Percentiles rank a stretch among this genome's conserved stretches.
phyloP scores from a whole-genome alignment of 2,113 vertebrate genomes.

The Prunella fulvescens region DNA sequence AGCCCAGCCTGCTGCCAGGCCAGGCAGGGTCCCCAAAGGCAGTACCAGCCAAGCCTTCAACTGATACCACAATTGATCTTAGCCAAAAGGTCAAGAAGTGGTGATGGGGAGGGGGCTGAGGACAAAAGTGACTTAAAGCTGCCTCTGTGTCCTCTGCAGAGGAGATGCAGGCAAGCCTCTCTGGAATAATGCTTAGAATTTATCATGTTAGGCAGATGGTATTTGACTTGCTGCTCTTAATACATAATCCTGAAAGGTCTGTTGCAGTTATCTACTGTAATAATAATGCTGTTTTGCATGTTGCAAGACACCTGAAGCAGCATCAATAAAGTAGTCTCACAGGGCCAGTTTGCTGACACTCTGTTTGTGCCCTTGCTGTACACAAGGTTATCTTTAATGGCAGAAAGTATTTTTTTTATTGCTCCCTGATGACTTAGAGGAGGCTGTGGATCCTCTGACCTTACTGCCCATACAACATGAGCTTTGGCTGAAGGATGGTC shows the following conservation, averaged over 20 bases:
- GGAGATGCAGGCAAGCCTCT: neutral
- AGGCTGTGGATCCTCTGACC: neutral
- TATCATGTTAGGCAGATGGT: neutral
- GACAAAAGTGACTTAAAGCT: neutral
- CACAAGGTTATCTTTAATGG: slow-evolving; percentile 3
- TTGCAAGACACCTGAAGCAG: slow-evolving; percentile 6
- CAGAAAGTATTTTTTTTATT: slow-evolving; percentile 26
- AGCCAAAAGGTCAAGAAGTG: neutral
- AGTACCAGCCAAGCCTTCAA: neutral
- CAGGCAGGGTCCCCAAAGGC: neutral
- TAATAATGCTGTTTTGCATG: neutral
- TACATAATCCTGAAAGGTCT: slow-evolving; percentile 19
- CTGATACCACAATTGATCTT: neutral
- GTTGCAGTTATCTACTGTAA: neutral
- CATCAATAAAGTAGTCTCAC: neutral
- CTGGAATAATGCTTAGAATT: neutral
- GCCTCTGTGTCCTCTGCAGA: neutral
- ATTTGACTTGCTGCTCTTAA: slow-evolving; percentile 26
- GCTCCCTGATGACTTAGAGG: slow-evolving; percentile 4
- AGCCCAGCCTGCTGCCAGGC: neutral
- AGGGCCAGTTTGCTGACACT: neutral
- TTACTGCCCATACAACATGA: neutral
- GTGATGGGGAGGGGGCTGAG: neutral
- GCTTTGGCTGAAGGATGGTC: neutral
- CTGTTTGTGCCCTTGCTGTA: neutral